Evolutionary conservation across 2,113 vertebrate species (phyloP).

Genomic region (Cyanoramphus novaezelandiae): DNA sequence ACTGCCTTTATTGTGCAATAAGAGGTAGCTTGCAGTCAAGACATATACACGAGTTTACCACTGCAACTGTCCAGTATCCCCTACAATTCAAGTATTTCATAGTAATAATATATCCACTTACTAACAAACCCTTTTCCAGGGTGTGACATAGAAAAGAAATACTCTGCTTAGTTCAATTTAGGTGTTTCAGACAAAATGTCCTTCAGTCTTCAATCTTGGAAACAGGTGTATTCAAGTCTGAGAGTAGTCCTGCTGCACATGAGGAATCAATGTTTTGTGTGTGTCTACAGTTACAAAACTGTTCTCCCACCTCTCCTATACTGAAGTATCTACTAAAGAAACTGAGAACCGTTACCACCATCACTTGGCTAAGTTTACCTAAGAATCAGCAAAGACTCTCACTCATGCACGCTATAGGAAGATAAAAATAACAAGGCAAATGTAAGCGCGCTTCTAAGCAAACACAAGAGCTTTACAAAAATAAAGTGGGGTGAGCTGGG

Average conservation of each 20-base stretch:
- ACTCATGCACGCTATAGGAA: background rate
- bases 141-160: background rate
- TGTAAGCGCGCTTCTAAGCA: accelerated
- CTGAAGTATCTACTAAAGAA: background rate
- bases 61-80: background rate
- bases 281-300: background rate
- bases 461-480: accelerated
- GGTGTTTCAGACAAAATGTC: background rate
- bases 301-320: background rate
- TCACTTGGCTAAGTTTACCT: background rate
- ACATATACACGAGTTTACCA: accelerated
- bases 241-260: accelerated
- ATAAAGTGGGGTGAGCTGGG: background rate
- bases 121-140: background rate
- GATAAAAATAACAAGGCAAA: background rate
- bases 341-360: background rate
- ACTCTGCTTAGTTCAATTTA: background rate
- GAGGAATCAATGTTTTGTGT: background rate
- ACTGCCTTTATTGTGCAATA: background rate
- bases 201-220: background rate
- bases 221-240: background rate
- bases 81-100: background rate
- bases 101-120: background rate
- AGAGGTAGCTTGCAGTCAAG: accelerated
- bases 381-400: background rate